These are phyloP conservation scores for Cheiracanthium punctorium DNA, from an alignment of 2,888 invertebrate genomes.

Conservation along the genomic window DNA sequence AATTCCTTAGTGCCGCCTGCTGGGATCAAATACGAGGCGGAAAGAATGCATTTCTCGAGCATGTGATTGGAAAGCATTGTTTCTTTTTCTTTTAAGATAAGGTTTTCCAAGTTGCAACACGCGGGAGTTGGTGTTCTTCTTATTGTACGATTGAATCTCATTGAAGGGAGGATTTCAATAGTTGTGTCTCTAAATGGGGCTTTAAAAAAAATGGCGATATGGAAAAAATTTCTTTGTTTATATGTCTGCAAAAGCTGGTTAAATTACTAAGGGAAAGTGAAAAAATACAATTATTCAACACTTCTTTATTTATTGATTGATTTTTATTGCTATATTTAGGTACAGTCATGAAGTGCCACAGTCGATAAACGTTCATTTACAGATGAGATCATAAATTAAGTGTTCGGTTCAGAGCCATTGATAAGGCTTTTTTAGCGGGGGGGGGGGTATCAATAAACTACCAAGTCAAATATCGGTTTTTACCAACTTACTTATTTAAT, in stretches of 20 bases:
- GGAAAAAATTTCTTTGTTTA: background rate
- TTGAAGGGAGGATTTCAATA: background rate
- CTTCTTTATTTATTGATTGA: too few species aligned
- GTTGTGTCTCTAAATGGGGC: background rate
- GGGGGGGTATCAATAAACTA: too few species aligned
- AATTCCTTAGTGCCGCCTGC: constrained; percentile 43
- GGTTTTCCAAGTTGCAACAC: background rate
- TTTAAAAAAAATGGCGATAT: background rate
- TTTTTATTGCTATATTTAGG: too few species aligned
- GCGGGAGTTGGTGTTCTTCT: background rate
- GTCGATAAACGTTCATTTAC: too few species aligned
- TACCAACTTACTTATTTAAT: too few species aligned
- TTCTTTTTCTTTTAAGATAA: background rate
- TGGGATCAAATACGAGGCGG: constrained; percentile 24
- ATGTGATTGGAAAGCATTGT: constrained; percentile 27
- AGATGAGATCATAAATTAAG: too few species aligned
- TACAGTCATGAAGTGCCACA: too few species aligned
- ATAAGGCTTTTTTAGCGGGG: too few species aligned
- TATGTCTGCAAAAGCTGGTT: background rate
- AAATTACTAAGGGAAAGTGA: too few species aligned
- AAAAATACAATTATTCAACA: too few species aligned
- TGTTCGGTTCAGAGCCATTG: too few species aligned
- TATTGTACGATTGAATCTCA: background rate
- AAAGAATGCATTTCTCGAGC: constrained; percentile 35
- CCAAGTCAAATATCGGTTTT: too few species aligned